Conservation (phyloP, 2,113 vertebrate genomes). For the Phyllostomus discolor region DNA sequence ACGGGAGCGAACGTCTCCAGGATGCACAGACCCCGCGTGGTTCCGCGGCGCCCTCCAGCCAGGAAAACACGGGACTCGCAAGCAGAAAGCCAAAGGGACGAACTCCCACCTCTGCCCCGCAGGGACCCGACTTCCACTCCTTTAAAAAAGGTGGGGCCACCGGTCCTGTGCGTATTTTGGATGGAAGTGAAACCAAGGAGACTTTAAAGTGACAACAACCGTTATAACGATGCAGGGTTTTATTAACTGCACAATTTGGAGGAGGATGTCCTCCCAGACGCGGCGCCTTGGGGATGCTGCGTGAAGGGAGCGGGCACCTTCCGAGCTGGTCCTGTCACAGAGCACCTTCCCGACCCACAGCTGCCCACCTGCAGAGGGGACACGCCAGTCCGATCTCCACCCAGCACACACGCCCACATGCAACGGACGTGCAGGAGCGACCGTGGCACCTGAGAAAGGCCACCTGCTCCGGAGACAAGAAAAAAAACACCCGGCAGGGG, state of each 20-base stretch:
- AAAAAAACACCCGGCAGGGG: rapidly evolving
- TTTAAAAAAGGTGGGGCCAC: neutral
- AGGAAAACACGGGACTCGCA: neutral
- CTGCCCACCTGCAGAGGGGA: neutral
- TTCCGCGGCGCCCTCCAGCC: neutral
- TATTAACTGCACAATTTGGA: neutral
- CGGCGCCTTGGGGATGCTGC: too few species aligned
- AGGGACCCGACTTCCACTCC: neutral
- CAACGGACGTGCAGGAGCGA: rapidly evolving
- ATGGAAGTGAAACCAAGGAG: neutral
- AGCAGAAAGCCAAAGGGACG: neutral
- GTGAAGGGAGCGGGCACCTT: neutral
- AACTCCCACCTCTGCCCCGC: neutral
- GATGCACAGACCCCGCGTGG: neutral
- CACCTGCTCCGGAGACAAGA: neutral
- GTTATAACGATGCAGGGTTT: neutral
- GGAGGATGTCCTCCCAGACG: neutral
- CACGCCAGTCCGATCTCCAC: too few species aligned
- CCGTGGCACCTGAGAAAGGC: neutral
- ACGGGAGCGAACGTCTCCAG: neutral
- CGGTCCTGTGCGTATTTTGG: neutral
- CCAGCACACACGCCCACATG: neutral
- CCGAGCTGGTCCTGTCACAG: rapidly evolving
- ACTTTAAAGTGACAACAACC: neutral
- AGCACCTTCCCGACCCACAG: neutral